These are phyloP conservation scores for Lasioglossum marginatum DNA, from an alignment of 2,888 invertebrate species.

Conservation along the genomic window DNA sequence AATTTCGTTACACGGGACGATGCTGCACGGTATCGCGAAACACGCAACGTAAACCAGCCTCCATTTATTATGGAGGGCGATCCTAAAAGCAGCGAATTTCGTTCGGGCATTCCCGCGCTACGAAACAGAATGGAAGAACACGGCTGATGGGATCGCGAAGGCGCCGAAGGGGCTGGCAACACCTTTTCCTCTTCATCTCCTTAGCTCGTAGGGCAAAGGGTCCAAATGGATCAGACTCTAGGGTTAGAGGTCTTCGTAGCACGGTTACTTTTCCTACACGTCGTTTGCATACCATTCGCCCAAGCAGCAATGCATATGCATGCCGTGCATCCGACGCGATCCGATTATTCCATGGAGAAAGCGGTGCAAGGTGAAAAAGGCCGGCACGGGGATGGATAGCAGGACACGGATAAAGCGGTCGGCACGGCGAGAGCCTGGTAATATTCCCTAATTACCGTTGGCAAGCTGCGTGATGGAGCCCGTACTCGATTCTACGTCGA, in stretches of 20 bases:
- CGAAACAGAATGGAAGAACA: not conserved
- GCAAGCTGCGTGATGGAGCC: slow-evolving; percentile 35
- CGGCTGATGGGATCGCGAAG: not conserved
- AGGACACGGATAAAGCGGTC: slow-evolving; percentile 32
- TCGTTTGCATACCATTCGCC: slow-evolving; percentile 76
- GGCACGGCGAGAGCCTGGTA: slow-evolving; percentile 51
- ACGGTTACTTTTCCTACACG: slow-evolving; percentile 72
- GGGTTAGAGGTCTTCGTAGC: slow-evolving; percentile 33
- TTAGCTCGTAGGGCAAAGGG: slow-evolving; percentile 1
- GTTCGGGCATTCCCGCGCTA: not conserved
- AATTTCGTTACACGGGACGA: not conserved
- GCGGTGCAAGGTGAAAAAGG: slow-evolving; percentile 24
- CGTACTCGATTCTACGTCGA: slow-evolving; percentile 51
- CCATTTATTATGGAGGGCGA: slow-evolving; percentile 6
- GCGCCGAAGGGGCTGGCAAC: not conserved
- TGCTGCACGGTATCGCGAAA: not conserved
- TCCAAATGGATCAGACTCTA: slow-evolving; percentile 16
- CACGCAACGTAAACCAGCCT: not conserved
- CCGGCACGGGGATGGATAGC: slow-evolving; percentile 28
- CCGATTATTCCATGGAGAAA: slow-evolving; percentile 60
- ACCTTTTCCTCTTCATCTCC: not conserved
- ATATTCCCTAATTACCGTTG: slow-evolving; percentile 71
- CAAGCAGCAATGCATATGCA: slow-evolving; percentile 75
- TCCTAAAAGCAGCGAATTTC: slow-evolving; percentile 4
- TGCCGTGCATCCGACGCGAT: slow-evolving; percentile 62